Percentiles rank a stretch among this genome's conserved stretches.
These are phyloP conservation scores for Lasioglossum morio DNA, from an alignment of 2,888 invertebrate genomes.

Conservation along the genomic window DNA sequence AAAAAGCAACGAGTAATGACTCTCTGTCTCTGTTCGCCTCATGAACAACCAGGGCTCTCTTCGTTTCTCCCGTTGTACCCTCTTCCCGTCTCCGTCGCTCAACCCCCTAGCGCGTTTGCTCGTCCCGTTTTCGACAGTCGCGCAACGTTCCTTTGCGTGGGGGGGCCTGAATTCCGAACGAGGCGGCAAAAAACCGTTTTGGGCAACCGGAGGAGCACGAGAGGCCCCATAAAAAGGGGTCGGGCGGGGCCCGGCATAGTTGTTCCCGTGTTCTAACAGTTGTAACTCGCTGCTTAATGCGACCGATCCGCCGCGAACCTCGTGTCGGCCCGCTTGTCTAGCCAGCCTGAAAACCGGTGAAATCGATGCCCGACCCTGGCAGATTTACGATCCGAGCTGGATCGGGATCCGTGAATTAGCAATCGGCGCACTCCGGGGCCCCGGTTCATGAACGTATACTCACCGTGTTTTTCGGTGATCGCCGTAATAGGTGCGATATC, in stretches of 20 bases:
- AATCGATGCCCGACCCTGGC: constrained; percentile 65
- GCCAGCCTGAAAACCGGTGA: constrained; percentile 65
- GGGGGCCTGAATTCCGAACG: constrained; percentile 65
- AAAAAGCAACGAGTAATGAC: constrained; percentile 67
- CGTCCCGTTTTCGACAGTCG: constrained; percentile 21
- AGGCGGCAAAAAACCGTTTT: constrained; percentile 70
- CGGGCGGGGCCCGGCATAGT: constrained; percentile 44
- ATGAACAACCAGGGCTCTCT: not conserved
- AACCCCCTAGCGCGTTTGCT: constrained; percentile 4
- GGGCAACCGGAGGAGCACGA: constrained; percentile 52
- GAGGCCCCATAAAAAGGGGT: constrained; percentile 59
- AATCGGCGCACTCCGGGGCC: not conserved
- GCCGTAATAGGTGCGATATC: constrained; percentile 40
- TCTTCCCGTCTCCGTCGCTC: constrained; percentile 2
- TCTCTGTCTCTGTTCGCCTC: constrained; percentile 16
- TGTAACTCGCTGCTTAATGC: constrained; percentile 71
- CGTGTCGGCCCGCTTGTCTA: constrained; percentile 68
- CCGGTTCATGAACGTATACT: constrained; percentile 8
- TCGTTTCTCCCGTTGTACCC: constrained; percentile 1
- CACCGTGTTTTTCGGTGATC: constrained; percentile 7
- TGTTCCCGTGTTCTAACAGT: constrained; percentile 71
- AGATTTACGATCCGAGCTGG: constrained; percentile 63
- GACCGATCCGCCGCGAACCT: constrained; percentile 57
- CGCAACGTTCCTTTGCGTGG: constrained; percentile 34
- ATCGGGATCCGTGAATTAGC: constrained; percentile 56